These are phyloP conservation scores for Poecilobothrus nobilitatus DNA, from an alignment of 2,888 invertebrate genomes.

Conservation along the genomic window DNA sequence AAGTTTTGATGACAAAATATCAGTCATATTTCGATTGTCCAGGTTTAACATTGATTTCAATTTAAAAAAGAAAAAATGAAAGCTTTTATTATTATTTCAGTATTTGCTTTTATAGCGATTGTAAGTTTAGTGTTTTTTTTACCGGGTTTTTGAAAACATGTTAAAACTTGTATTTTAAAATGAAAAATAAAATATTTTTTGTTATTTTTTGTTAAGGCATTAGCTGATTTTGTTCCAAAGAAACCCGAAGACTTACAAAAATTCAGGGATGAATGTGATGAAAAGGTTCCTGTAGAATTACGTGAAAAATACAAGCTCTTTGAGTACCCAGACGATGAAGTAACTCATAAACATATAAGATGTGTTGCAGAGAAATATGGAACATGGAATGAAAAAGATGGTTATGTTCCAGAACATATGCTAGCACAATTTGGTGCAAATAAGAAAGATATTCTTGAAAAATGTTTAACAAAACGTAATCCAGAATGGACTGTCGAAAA, in stretches of 20 bases:
- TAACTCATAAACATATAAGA: background rate
- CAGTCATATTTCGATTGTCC: background rate
- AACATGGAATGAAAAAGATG: background rate
- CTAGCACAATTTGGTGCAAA: background rate
- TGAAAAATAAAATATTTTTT: background rate
- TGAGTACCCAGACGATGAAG: background rate
- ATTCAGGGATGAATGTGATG: background rate
- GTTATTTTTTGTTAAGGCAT: background rate
- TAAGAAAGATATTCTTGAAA: background rate
- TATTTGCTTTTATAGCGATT: background rate
- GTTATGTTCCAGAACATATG: background rate
- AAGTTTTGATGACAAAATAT: background rate
- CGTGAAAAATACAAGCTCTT: background rate
- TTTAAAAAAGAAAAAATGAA: background rate
- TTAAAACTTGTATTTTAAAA: background rate
- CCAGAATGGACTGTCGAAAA: background rate
- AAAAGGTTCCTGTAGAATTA: background rate
- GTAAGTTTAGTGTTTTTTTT: background rate
- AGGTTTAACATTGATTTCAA: background rate
- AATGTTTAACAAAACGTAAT: background rate
- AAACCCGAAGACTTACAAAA: background rate
- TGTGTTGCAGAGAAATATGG: background rate
- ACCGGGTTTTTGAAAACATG: background rate
- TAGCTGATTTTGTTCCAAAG: background rate
- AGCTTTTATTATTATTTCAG: background rate